These are phyloP conservation scores for Podarcis lilfordi DNA, from an alignment of 2,797 vertebrate genomes.

Conservation along the genomic window DNA sequence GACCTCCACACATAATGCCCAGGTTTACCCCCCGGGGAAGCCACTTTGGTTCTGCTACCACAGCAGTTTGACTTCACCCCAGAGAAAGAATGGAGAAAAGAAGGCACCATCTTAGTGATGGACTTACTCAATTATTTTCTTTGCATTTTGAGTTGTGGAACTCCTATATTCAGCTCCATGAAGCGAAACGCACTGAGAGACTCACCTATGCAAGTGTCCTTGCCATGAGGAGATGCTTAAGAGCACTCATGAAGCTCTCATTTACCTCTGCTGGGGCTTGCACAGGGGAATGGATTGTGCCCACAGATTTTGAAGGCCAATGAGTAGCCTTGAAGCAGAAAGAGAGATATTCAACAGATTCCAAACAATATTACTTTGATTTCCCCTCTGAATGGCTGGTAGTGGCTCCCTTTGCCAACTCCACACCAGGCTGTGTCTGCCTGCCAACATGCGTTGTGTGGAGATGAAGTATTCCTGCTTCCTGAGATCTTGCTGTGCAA, in stretches of 20 bases:
- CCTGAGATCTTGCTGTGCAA: neutral
- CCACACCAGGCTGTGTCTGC: neutral
- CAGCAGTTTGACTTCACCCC: too few relatives aligned
- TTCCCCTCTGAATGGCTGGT: accelerated
- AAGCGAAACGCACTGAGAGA: too few relatives aligned
- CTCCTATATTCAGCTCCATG: too few relatives aligned
- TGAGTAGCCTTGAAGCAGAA: neutral
- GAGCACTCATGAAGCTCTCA: neutral
- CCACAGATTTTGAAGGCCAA: neutral
- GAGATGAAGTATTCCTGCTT: neutral
- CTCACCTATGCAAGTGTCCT: neutral
- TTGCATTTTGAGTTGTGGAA: too few relatives aligned
- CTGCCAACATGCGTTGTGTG: neutral
- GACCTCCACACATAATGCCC: too few relatives aligned
- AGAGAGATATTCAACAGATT: neutral
- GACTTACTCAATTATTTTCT: too few relatives aligned
- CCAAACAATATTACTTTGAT: neutral
- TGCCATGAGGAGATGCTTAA: neutral
- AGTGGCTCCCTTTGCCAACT: too few relatives aligned
- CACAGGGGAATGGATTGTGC: too few relatives aligned
- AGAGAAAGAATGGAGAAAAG: neutral
- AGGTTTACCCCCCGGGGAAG: too few relatives aligned
- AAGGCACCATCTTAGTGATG: too few relatives aligned
- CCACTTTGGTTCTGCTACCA: too few relatives aligned
- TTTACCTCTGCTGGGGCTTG: neutral